A percentile compares a stretch with the other conserved stretches of the same genome.
These are phyloP conservation scores for Anseranas semipalmata DNA, from an alignment of 2,113 vertebrate species.

Conservation along the genomic window DNA sequence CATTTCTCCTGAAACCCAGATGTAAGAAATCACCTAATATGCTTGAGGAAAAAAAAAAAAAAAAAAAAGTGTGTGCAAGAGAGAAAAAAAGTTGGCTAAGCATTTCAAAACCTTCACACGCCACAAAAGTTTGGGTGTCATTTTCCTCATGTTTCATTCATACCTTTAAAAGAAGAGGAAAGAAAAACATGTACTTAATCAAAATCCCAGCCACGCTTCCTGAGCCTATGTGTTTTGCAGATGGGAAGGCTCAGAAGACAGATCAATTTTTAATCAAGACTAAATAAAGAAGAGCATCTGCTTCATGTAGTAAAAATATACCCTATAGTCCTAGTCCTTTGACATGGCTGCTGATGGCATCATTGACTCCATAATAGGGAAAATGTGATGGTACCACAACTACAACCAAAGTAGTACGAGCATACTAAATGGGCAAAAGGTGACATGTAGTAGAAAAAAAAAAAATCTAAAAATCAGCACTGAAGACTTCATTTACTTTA, in stretches of 20 bases:
- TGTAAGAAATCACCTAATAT: not conserved
- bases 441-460: not conserved
- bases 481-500: not conserved
- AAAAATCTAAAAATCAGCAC: not conserved
- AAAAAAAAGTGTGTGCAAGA: not conserved
- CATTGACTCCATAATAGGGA: not conserved
- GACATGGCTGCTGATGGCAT: not conserved
- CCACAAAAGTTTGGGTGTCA: not conserved
- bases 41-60: not conserved
- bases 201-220: not conserved
- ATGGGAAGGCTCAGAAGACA: constrained; percentile 35
- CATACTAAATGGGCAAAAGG: not conserved
- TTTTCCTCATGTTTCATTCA: constrained; percentile 42
- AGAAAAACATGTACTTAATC: constrained; percentile 31
- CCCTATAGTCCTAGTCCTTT: not conserved
- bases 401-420: not conserved
- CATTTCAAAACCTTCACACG: not conserved
- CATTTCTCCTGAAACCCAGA: constrained; percentile 7
- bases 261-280: not conserved
- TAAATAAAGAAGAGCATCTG: constrained; percentile 42
- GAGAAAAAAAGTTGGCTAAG: not conserved
- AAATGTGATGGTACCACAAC: not conserved
- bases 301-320: constrained; percentile 7
- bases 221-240: constrained; percentile 47
- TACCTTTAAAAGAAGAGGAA: constrained; percentile 45